Conservation (phyloP, 2,113 vertebrate genomes). For the Anarrhichthys ocellatus region DNA sequence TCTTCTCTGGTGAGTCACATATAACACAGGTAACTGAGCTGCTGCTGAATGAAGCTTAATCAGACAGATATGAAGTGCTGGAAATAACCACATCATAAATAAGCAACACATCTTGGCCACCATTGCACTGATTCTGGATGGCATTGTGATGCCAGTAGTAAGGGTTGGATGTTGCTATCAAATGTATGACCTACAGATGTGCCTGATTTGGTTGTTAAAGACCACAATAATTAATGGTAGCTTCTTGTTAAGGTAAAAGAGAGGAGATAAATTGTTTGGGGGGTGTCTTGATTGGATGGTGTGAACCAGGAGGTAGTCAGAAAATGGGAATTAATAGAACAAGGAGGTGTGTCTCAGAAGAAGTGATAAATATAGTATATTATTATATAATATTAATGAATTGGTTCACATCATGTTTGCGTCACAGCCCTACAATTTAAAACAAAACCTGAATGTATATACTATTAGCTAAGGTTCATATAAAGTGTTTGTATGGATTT, state of each 20-base stretch:
- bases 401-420: not conserved
- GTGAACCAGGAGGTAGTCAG: not conserved
- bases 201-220: not conserved
- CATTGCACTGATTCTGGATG: not conserved
- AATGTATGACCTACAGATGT: not conserved
- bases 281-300: not conserved
- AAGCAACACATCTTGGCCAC: not conserved
- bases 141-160: not conserved
- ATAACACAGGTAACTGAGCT: not conserved
- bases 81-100: not conserved
- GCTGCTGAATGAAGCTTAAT: not conserved
- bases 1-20: conserved; percentile 91
- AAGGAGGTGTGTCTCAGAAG: not conserved
- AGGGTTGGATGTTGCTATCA: not conserved
- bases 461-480: not conserved
- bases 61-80: not conserved
- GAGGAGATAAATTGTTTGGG: not conserved
- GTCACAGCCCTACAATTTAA: not conserved
- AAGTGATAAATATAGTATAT: too few species aligned
- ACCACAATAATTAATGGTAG: not conserved
- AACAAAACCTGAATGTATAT: not conserved
- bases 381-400: not conserved
- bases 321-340: conserved; percentile 15
- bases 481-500: not conserved
- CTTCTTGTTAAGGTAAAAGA: not conserved